A percentile compares a stretch with the other conserved stretches of the same genome.
Conservation (phyloP, 1,140 invertebrate species). For the Eumeta japonica region DNA sequence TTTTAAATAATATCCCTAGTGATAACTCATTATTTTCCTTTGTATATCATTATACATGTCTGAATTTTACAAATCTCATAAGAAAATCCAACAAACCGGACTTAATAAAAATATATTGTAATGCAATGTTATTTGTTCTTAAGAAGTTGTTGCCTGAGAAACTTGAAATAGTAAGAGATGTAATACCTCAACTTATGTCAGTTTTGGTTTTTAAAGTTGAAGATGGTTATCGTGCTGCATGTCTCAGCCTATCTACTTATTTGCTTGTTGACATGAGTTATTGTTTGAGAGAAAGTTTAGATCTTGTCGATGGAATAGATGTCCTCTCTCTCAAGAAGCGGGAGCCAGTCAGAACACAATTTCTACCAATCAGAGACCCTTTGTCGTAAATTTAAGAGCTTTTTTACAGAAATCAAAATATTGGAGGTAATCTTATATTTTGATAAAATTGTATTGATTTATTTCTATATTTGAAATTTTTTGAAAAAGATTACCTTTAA, state of each 20-base stretch:
- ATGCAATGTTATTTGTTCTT: conserved; percentile 25
- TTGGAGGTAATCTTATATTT: conserved; percentile 24
- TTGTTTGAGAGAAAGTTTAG: conserved; percentile 22
- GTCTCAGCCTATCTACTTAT: conserved; percentile 20
- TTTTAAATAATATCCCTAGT: conserved; percentile 31
- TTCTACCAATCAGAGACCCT: neutral
- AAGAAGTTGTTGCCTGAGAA: conserved; percentile 21
- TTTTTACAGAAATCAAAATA: conserved; percentile 19
- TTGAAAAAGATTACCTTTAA: conserved; percentile 5
- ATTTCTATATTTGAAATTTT: conserved; percentile 3
- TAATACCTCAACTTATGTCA: conserved; percentile 25
- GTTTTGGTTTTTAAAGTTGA: conserved; percentile 29
- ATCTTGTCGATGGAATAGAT: conserved; percentile 32
- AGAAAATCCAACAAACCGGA: conserved; percentile 20
- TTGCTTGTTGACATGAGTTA: conserved; percentile 24
- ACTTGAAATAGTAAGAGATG: conserved; percentile 18
- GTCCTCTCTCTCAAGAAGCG: too few species aligned
- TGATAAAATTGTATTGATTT: neutral
- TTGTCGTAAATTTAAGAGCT: conserved; percentile 13
- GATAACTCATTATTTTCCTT: conserved; percentile 30
- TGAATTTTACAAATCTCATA: conserved; percentile 27
- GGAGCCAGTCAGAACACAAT: neutral
- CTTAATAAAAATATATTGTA: conserved; percentile 20
- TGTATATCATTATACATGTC: conserved; percentile 35
- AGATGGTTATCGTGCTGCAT: conserved; percentile 18